phyloP scores from a whole-genome alignment of 2,888 invertebrate species.

The Brenthis hecate region DNA sequence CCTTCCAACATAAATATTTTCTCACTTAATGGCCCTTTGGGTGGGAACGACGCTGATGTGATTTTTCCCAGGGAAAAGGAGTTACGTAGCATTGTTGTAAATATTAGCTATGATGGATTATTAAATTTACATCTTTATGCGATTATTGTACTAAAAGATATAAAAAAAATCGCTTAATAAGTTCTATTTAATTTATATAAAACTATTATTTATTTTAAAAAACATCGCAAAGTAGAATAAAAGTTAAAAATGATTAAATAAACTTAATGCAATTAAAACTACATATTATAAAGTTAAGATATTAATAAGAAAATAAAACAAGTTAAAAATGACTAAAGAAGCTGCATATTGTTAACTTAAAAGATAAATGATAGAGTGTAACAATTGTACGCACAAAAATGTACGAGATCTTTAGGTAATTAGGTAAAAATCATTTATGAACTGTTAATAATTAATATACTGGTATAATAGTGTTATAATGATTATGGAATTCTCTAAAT shows the following conservation, averaged over 20 bases:
- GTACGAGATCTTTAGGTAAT: background rate
- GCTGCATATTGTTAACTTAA: background rate
- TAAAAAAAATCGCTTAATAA: background rate
- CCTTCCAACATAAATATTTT: slow-evolving; percentile 17
- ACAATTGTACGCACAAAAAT: no score
- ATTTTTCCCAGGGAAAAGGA: slow-evolving; percentile 25
- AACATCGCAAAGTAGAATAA: background rate
- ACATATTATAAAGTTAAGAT: background rate
- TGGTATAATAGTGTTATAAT: no score
- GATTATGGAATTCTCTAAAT: no score
- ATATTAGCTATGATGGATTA: slow-evolving; percentile 19
- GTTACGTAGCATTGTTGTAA: slow-evolving; percentile 20
- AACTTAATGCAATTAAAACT: no score
- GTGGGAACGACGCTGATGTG: slow-evolving; percentile 17
- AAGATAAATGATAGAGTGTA: no score
- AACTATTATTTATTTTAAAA: background rate
- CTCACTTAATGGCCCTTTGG: slow-evolving; percentile 26
- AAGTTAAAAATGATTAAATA: no score
- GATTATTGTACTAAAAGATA: background rate
- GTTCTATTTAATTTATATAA: background rate
- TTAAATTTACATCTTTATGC: slow-evolving; percentile 16
- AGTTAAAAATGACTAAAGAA: background rate
- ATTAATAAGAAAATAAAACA: background rate
- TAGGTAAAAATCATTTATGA: background rate
- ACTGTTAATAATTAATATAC: background rate